These are phyloP conservation scores for Drosophila ustulata DNA, from an alignment of 2,888 invertebrate species.

Conservation along the genomic window DNA sequence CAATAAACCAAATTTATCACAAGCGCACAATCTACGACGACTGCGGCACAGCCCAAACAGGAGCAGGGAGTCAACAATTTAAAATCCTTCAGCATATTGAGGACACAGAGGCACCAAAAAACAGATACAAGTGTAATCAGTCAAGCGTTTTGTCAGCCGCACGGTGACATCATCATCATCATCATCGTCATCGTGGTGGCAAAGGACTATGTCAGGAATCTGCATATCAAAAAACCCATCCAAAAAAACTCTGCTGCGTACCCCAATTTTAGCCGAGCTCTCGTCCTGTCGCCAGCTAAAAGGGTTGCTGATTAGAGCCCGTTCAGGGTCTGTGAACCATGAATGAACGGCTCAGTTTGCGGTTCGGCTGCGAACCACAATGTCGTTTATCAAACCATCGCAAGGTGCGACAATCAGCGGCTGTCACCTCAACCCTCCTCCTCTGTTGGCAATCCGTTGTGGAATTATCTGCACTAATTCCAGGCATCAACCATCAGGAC, in stretches of 20 bases:
- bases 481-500: slow-evolving; percentile 19
- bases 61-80: slow-evolving; percentile 69
- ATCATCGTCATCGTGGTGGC: slow-evolving; percentile 33
- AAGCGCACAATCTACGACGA: slow-evolving; percentile 61
- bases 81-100: slow-evolving; percentile 75
- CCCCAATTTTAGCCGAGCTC: slow-evolving; percentile 50
- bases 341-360: slow-evolving; percentile 67
- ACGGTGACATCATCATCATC: slow-evolving; percentile 68
- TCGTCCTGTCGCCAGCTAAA: slow-evolving; percentile 43
- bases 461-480: slow-evolving; percentile 74
- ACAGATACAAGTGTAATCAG: slow-evolving; percentile 82
- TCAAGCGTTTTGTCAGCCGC: slow-evolving; percentile 80
- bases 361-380: slow-evolving; percentile 41
- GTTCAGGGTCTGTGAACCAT: slow-evolving; percentile 68
- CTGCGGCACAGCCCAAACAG: slow-evolving; percentile 22
- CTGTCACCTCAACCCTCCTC: slow-evolving; percentile 6
- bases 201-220: slow-evolving; percentile 67
- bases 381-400: slow-evolving; percentile 74
- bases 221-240: slow-evolving; percentile 80
- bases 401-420: slow-evolving; percentile 62
- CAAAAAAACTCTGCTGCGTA: slow-evolving; percentile 37
- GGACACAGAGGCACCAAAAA: slow-evolving; percentile 48
- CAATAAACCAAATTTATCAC: slow-evolving; percentile 85
- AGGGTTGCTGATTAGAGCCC: slow-evolving; percentile 78
- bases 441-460: slow-evolving; percentile 42